Conservation (phyloP, 1,140 invertebrate genomes). For the Tetragonula clypearis region DNA sequence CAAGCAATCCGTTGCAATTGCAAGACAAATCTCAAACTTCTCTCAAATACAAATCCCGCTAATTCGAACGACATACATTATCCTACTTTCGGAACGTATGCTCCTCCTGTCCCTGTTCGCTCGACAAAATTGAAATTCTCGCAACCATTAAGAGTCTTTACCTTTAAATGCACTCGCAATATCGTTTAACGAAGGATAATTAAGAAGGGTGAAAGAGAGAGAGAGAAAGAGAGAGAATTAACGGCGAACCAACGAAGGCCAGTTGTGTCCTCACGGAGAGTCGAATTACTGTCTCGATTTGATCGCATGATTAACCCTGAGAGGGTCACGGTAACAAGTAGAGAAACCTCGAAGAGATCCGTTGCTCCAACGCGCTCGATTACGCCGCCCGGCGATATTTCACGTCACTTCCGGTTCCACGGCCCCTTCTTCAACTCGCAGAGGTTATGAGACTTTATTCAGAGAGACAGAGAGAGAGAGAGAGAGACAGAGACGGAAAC, state of each 20-base stretch:
- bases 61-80: not conserved
- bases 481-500: constrained; percentile 38
- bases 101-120: not conserved
- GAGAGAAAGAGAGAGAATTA: constrained; percentile 25
- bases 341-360: constrained; percentile 71
- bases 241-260: not conserved
- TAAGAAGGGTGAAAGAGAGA: constrained; percentile 30
- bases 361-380: constrained; percentile 60
- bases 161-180: not conserved
- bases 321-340: constrained; percentile 72
- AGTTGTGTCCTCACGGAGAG: constrained; percentile 31
- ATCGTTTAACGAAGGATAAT: constrained; percentile 47
- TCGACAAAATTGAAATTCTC: not conserved
- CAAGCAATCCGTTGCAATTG: no score
- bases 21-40: no score
- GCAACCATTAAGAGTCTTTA: not conserved
- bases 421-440: constrained; percentile 54
- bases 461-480: not conserved
- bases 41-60: no score
- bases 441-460: constrained; percentile 70
- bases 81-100: not conserved
- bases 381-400: constrained; percentile 70
- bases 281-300: constrained; percentile 56
- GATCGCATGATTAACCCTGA: constrained; percentile 60
- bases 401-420: constrained; percentile 73